Evolutionary conservation across 2,888 invertebrate genomes (phyloP).

Genomic region (Tanytarsus gracilentus): DNA sequence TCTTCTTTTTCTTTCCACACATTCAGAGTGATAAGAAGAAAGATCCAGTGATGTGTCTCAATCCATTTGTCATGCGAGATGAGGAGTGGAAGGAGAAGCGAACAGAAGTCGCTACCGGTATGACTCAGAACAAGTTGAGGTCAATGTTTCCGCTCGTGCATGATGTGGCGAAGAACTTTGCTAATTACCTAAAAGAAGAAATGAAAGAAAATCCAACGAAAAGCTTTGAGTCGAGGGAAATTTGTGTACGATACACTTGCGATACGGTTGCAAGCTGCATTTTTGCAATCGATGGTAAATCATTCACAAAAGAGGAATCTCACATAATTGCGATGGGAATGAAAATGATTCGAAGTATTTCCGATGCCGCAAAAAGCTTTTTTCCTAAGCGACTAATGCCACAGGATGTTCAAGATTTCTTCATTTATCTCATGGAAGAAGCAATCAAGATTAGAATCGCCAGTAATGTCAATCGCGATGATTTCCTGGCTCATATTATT

Average conservation of each 20-base stretch:
- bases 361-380: slow-evolving; percentile 29
- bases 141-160: slow-evolving; percentile 30
- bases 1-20: neutral
- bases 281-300: slow-evolving; percentile 38
- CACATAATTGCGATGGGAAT: slow-evolving; percentile 12
- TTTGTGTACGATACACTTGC: slow-evolving; percentile 29
- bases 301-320: slow-evolving; percentile 33
- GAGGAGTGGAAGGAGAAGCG: slow-evolving; percentile 46
- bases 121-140: slow-evolving; percentile 32
- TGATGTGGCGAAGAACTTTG: slow-evolving; percentile 17
- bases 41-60: slow-evolving; percentile 45
- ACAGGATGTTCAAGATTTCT: slow-evolving; percentile 31
- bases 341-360: slow-evolving; percentile 23
- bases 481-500: slow-evolving; percentile 33
- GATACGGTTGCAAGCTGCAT: slow-evolving; percentile 37
- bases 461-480: slow-evolving; percentile 31
- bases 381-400: slow-evolving; percentile 31
- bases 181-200: slow-evolving; percentile 12
- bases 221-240: slow-evolving; percentile 12
- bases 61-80: slow-evolving; percentile 45
- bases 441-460: slow-evolving; percentile 31
- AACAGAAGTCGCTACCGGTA: slow-evolving; percentile 43
- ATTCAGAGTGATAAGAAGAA: slow-evolving; percentile 29
- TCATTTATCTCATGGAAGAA: slow-evolving; percentile 31
- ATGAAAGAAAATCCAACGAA: slow-evolving; percentile 29